Conservation (phyloP, 2,113 vertebrate genomes). For the Numenius arquata region DNA sequence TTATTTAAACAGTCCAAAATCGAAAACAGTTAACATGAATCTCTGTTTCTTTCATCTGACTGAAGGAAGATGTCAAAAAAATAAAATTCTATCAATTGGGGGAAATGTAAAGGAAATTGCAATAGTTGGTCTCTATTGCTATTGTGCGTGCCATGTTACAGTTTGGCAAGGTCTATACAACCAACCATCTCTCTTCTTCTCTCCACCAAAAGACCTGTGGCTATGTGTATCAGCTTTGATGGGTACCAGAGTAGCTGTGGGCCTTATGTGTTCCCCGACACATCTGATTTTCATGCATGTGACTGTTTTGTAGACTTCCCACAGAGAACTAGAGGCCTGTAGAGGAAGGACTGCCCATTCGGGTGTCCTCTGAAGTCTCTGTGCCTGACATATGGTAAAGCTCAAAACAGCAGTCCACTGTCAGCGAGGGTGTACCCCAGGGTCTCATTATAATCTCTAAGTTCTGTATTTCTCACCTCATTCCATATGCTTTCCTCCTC, state of each 20-base stretch:
- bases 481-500: not conserved
- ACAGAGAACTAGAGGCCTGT: not conserved
- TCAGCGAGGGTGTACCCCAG: not conserved
- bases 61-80: not conserved
- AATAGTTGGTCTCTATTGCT: not conserved
- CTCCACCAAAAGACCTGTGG: not conserved
- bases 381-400: not conserved
- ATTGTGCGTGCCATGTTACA: too few species aligned
- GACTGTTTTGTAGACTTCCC: not conserved
- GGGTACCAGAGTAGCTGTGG: not conserved
- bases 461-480: not conserved
- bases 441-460: not conserved
- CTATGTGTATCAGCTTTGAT: not conserved
- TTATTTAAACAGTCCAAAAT: not conserved
- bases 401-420: not conserved
- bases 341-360: not conserved
- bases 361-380: not conserved
- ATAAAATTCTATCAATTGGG: not conserved
- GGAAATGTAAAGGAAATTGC: not conserved
- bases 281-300: not conserved
- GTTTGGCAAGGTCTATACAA: not conserved
- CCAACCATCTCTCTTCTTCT: not conserved
- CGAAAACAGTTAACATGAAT: not conserved
- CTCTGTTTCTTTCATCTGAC: not conserved
- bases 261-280: fast-evolving